Evolutionary conservation across 2,888 invertebrate genomes (phyloP).

Genomic region (Neoscelio sp.): DNA sequence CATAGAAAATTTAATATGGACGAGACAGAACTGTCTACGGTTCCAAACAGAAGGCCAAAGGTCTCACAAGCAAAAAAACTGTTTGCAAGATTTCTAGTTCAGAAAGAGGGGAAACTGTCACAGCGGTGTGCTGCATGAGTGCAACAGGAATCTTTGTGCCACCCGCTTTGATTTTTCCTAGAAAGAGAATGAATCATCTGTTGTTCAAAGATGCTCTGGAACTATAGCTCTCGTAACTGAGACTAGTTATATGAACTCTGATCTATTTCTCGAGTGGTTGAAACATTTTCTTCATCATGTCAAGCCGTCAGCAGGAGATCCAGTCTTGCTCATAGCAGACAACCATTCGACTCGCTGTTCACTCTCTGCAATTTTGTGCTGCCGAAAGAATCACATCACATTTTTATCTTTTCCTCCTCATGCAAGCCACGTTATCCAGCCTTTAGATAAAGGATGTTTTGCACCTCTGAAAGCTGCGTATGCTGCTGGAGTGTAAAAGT

Average conservation of each 20-base stretch:
- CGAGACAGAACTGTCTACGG: no score
- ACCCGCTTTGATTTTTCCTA: conserved; percentile 23
- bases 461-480: conserved; percentile 48
- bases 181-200: conserved; percentile 78
- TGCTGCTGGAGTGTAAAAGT: no score
- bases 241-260: conserved; percentile 71
- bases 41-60: no score
- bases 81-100: no score
- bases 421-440: conserved; percentile 56
- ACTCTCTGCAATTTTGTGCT: conserved; percentile 25
- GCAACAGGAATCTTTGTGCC: conserved; percentile 80
- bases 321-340: conserved; percentile 58
- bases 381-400: conserved; percentile 17
- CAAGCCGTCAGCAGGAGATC: conserved; percentile 75
- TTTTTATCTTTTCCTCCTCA: conserved; percentile 54
- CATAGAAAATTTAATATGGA: no score
- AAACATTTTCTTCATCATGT: conserved; percentile 71
- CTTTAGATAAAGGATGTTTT: conserved; percentile 53
- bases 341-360: conserved; percentile 49
- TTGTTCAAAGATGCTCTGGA: conserved; percentile 80
- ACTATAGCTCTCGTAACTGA: conserved; percentile 76
- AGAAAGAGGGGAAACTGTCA: conserved; percentile 73
- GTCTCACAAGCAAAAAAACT: no score
- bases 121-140: conserved; percentile 81
- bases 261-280: conserved; percentile 31